Evolutionary conservation across 2,888 invertebrate species (phyloP).

Genomic region (Harpalus rufipes): DNA sequence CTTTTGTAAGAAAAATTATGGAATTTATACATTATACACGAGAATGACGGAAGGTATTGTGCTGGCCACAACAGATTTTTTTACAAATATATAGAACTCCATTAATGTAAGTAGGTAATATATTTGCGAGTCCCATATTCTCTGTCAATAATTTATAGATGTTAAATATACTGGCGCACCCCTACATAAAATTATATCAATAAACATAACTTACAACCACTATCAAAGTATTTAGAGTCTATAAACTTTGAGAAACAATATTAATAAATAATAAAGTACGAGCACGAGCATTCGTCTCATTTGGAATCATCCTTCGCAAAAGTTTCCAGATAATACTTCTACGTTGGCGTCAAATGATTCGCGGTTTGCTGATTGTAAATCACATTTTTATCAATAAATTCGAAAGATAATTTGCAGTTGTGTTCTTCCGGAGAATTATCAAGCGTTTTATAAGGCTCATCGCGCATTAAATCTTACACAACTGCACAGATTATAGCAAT

Average conservation of each 20-base stretch:
- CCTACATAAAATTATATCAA: neutral
- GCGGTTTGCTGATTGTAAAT: neutral
- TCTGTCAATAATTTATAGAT: too few relatives aligned
- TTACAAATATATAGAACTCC: too few relatives aligned
- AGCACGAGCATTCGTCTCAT: neutral
- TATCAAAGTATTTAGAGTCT: constrained; percentile 3
- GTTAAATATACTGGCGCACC: neutral
- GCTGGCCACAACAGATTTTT: too few relatives aligned
- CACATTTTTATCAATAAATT: constrained; percentile 7
- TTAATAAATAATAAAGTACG: neutral
- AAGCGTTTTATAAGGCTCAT: constrained; percentile 1
- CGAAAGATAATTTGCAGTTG: neutral
- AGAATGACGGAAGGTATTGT: too few relatives aligned
- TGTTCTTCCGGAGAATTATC: constrained; percentile 22
- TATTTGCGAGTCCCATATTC: too few relatives aligned
- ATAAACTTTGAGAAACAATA: neutral
- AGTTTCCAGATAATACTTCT: neutral
- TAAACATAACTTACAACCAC: neutral
- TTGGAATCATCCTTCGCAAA: neutral
- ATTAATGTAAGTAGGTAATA: too few relatives aligned
- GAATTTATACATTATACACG: too few relatives aligned
- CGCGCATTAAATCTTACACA: constrained; percentile 37
- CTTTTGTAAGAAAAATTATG: too few relatives aligned
- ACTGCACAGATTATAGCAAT: constrained; percentile 19
- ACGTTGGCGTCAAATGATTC: constrained; percentile 1